A percentile compares a stretch with the other conserved stretches of the same genome.
phyloP scores from a whole-genome alignment of 1,140 invertebrate species.

The Brachionus asplanchnoidis region DNA sequence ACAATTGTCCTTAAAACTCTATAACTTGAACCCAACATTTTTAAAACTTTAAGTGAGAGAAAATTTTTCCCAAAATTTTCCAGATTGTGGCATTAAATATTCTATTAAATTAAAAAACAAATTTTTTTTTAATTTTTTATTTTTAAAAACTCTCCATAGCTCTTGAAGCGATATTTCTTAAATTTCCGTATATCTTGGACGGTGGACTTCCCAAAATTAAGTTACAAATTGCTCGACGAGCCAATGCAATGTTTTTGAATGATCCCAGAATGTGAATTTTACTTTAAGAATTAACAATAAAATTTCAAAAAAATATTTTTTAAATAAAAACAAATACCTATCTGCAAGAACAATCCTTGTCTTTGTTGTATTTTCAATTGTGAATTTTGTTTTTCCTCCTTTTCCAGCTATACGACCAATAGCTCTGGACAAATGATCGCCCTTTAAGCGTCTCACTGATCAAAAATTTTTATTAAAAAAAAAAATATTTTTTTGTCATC shows the following conservation, averaged over 20 bases:
- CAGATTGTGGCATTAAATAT: neutral
- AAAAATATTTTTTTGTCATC: neutral
- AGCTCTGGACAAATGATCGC: slow-evolving; percentile 88
- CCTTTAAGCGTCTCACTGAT: slow-evolving; percentile 81
- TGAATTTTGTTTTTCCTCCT: slow-evolving; percentile 91
- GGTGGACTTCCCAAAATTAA: slow-evolving; percentile 91
- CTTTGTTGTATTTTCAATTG: slow-evolving; percentile 98
- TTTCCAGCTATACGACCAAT: slow-evolving; percentile 94
- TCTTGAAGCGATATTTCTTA: slow-evolving; percentile 74
- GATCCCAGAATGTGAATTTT: slow-evolving; percentile 97
- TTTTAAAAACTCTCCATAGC: slow-evolving; percentile 73
- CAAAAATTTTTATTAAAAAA: slow-evolving; percentile 15
- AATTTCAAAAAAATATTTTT: neutral
- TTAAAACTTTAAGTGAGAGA: too few species aligned
- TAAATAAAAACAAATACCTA: slow-evolving; percentile 50
- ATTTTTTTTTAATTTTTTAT: slow-evolving; percentile 21
- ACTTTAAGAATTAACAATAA: slow-evolving; percentile 46
- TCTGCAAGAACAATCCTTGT: slow-evolving; percentile 95
- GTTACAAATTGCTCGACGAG: slow-evolving; percentile 90
- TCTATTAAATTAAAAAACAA: neutral
- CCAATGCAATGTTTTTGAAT: slow-evolving; percentile 91
- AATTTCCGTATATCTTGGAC: slow-evolving; percentile 89
- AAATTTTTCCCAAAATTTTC: too few species aligned
- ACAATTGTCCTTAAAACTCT: too few species aligned
- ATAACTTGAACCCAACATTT: too few species aligned